Evolutionary conservation across 2,888 invertebrate species (phyloP).

Genomic region (Drosophila tripunctata): DNA sequence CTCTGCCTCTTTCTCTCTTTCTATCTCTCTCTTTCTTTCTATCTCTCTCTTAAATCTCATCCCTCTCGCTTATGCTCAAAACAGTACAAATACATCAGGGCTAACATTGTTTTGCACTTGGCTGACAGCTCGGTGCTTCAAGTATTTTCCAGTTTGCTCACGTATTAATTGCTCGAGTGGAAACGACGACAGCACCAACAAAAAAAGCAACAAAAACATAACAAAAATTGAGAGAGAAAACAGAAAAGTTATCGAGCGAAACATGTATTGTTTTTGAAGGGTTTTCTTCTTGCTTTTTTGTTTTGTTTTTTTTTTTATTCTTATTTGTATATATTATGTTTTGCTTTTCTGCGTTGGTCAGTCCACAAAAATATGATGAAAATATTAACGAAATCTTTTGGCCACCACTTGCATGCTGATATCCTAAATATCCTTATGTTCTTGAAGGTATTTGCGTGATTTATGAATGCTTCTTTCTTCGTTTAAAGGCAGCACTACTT

Average conservation of each 20-base stretch:
- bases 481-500: background rate
- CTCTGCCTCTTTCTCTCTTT: background rate
- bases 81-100: constrained; percentile 65
- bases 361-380: constrained; percentile 37
- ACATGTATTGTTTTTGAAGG: constrained; percentile 68
- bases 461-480: constrained; percentile 45
- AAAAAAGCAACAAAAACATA: constrained; percentile 18
- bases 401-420: constrained; percentile 36
- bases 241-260: constrained; percentile 67
- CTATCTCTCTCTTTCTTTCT: background rate
- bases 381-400: constrained; percentile 48
- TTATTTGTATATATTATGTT: constrained; percentile 5
- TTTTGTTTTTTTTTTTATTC: no score
- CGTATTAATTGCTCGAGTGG: constrained; percentile 78
- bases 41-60: constrained; percentile 51
- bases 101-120: constrained; percentile 77
- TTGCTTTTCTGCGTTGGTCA: constrained; percentile 18
- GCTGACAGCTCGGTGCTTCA: constrained; percentile 43
- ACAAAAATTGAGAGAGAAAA: constrained; percentile 21
- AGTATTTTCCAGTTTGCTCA: constrained; percentile 76
- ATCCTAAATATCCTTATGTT: constrained; percentile 44
- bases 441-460: constrained; percentile 31
- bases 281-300: constrained; percentile 39
- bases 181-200: constrained; percentile 60
- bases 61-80: constrained; percentile 33